Evolutionary conservation across 37 sponge, comb jelly and placozoan species (phyloP).

Genomic region (Chondrilla cf. caribensis): DNA sequence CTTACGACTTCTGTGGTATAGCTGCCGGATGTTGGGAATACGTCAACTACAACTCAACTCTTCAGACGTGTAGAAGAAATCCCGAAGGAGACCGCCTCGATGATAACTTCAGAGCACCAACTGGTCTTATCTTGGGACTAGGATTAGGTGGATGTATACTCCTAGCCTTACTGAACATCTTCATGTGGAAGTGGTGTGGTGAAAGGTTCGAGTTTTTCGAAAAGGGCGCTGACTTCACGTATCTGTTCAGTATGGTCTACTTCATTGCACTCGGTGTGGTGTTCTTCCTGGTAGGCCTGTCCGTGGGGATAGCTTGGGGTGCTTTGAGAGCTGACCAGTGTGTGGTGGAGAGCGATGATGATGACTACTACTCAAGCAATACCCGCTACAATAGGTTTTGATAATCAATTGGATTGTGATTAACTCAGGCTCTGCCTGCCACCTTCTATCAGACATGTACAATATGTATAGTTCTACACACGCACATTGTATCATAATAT

Average conservation of each 20-base stretch:
- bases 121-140: no score
- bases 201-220: no score
- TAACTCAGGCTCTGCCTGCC: no score
- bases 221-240: no score
- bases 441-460: no score
- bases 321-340: background rate
- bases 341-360: background rate
- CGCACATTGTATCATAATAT: no score
- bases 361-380: no score
- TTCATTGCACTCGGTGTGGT: background rate
- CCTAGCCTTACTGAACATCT: background rate
- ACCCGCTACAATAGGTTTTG: no score
- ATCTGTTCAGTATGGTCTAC: background rate
- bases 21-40: background rate
- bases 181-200: no score
- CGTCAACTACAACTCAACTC: background rate
- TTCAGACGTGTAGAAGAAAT: background rate
- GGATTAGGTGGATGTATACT: background rate
- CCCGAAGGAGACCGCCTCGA: background rate
- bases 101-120: background rate
- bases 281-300: background rate
- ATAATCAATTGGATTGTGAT: no score
- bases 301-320: background rate
- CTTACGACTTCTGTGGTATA: background rate
- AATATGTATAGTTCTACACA: no score